These are phyloP conservation scores for Percina caprodes DNA, from an alignment of 2,113 vertebrate species.

Conservation along the genomic window DNA sequence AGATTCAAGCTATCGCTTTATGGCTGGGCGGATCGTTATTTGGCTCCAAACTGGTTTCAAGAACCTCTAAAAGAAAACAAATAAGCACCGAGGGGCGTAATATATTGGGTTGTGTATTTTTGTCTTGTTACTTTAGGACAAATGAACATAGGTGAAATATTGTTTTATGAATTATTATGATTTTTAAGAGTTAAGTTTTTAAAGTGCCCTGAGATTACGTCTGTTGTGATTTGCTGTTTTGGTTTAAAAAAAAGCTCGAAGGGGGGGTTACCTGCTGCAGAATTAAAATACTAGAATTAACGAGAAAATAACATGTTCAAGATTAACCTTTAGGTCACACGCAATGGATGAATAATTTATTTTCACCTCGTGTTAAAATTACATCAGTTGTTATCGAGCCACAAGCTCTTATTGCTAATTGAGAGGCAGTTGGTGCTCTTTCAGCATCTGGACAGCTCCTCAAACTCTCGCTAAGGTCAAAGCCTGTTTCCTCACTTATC, in stretches of 20 bases:
- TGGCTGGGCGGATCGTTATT: conserved; percentile 45
- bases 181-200: too few relatives aligned
- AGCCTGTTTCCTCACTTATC: conserved; percentile 29
- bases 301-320: not conserved
- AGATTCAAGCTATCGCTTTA: conserved; percentile 68
- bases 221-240: not conserved
- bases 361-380: conserved; percentile 18
- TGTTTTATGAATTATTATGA: not conserved
- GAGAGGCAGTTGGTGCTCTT: conserved; percentile 56
- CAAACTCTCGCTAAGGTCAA: conserved; percentile 31
- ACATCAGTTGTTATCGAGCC: conserved; percentile 25
- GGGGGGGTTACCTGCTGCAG: fast-evolving
- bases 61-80: conserved; percentile 37
- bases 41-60: conserved; percentile 50
- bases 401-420: conserved; percentile 33
- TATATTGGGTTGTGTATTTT: not conserved
- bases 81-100: conserved; percentile 5
- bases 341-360: conserved; percentile 22
- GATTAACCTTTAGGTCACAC: not conserved
- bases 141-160: not conserved
- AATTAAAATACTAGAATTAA: conserved; percentile 14
- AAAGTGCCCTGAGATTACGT: too few relatives aligned
- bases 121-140: not conserved
- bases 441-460: conserved; percentile 83
- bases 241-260: not conserved